Base-by-base conservation (phyloP, 92 coral and sea anemone genomes). In the Siderastrea radians region DNA sequence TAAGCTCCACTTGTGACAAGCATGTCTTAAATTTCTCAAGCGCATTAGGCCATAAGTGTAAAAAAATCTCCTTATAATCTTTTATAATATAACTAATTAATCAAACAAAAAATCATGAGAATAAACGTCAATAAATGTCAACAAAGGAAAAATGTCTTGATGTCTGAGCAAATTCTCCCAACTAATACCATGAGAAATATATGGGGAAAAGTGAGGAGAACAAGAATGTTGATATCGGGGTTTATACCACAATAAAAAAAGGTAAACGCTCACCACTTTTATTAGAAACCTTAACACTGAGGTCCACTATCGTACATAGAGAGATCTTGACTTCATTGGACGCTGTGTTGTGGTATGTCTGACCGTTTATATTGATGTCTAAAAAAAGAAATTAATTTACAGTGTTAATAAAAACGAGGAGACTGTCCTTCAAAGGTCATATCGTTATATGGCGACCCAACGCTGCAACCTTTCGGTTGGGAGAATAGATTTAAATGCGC, bases 391-490 rank as follows among this genome's bases (percentile, higher is more conserved):
- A 88, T 50, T 10, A 74, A 11, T 16, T n/a, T 7, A 6, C 3
- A 47, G 48, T 8, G 19, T 15, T 72, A 72, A 45, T 60, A 19
- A 83, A 74, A 87, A 86, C 72, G 96, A 90, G 96, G 94, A 84
- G 89, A 88, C 94, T 93, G 94, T 94, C 92, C 73, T 88, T 85
- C 91, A 86, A 86, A 93, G 96, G 92, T 93, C 96, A 86, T 87
- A 87, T 91, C 91, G 73, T 26, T 61, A 82, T 66, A 75, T 80
- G 94, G 94, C 92, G 64, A 87, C 94, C 94, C 96, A 83, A 19
- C 87, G 83, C 86, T 43, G 75, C 75, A 85, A 89, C 91, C 96
- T 88, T 67, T 91, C 92, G 87, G 81, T 68, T 68, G 84, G 78
- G 8, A 75, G 92, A 85, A 94, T 73, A 91, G 95, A 88, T 89